Percentiles rank a stretch among this genome's conserved stretches.
These are phyloP conservation scores for Azorinus chamasolen DNA, from an alignment of 2,888 invertebrate genomes.

Conservation along the genomic window DNA sequence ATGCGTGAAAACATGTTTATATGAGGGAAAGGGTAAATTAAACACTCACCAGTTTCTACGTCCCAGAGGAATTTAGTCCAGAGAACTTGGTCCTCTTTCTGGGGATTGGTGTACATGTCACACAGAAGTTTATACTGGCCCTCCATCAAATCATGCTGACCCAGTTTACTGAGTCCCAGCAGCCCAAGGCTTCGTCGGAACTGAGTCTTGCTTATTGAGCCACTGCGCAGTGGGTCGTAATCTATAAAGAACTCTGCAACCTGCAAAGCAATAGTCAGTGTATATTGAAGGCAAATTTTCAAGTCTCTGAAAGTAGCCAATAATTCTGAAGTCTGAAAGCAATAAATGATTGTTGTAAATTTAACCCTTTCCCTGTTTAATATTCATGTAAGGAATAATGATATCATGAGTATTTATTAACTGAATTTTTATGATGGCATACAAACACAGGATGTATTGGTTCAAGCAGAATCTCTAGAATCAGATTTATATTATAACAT, in stretches of 20 bases:
- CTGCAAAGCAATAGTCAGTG: slow-evolving; percentile 59
- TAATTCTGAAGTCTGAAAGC: too few relatives aligned
- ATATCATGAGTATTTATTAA: too few relatives aligned
- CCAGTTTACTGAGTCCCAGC: slow-evolving; percentile 84
- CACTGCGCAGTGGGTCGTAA: slow-evolving; percentile 85
- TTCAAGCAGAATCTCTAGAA: too few relatives aligned
- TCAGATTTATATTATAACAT: too few relatives aligned
- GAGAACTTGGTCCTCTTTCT: slow-evolving; percentile 79
- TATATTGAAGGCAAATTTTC: background rate
- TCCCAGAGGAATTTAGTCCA: slow-evolving; percentile 85
- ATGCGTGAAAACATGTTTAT: too few relatives aligned
- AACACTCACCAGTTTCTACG: slow-evolving; percentile 85
- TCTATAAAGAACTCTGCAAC: slow-evolving; percentile 85
- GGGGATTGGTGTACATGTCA: slow-evolving; percentile 81
- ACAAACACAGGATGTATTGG: too few relatives aligned
- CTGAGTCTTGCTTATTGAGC: slow-evolving; percentile 84
- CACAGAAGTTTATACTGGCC: slow-evolving; percentile 82
- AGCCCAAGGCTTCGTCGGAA: slow-evolving; percentile 84
- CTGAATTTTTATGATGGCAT: too few relatives aligned
- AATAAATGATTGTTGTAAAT: too few relatives aligned
- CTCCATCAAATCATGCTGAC: slow-evolving; percentile 83
- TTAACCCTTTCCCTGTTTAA: too few relatives aligned
- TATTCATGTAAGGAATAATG: too few relatives aligned
- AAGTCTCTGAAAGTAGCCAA: too few relatives aligned
- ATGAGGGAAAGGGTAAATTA: too few relatives aligned